phyloP scores from a whole-genome alignment of 2,888 invertebrate species.

The Plutella xylostella region DNA sequence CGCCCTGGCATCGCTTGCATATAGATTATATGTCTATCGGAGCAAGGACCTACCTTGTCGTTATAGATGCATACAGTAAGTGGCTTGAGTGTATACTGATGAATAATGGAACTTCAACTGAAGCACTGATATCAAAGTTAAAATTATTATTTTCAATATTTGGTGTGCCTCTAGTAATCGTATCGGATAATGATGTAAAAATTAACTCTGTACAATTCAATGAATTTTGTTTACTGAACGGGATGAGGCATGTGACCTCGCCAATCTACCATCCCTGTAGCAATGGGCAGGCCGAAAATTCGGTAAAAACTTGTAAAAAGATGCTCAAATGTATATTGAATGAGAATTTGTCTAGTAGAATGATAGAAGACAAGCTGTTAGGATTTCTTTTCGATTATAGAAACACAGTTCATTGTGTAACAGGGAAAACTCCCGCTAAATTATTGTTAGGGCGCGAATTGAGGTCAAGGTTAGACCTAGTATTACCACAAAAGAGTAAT shows the following conservation, averaged over 20 bases:
- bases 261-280: neutral
- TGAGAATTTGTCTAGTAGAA: neutral
- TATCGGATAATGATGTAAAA: neutral
- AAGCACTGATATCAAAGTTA: neutral
- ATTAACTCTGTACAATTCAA: neutral
- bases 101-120: neutral
- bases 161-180: neutral
- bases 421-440: neutral
- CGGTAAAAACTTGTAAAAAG: neutral
- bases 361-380: neutral
- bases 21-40: neutral
- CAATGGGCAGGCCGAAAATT: neutral
- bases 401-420: neutral
- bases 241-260: neutral
- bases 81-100: neutral
- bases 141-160: neutral
- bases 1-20: constrained; percentile 1
- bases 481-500: neutral
- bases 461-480: neutral
- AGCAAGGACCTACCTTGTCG: neutral
- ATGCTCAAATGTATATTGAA: neutral
- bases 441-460: neutral
- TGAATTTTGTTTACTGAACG: neutral
- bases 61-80: neutral
- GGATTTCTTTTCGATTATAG: neutral